phyloP scores from a whole-genome alignment of 2,113 vertebrate genomes.

The Ovibos moschatus region DNA sequence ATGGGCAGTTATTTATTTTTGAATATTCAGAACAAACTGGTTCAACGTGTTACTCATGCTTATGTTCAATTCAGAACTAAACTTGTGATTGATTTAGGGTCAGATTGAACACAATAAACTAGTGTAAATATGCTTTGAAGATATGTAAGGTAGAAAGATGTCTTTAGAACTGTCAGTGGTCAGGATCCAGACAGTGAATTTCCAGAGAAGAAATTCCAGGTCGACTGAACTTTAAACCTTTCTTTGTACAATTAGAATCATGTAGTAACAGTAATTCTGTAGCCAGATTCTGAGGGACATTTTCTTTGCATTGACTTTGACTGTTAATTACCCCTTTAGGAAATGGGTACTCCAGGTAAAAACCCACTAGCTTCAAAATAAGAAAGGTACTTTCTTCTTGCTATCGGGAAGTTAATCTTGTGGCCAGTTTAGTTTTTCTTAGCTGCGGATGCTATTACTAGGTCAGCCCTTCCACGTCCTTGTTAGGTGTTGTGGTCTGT shows the following conservation, averaged over 20 bases:
- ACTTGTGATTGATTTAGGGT: background rate
- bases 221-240: background rate
- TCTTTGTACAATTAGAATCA: background rate
- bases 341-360: background rate
- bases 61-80: background rate
- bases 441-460: background rate
- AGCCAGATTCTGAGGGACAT: background rate
- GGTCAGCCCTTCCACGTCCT: background rate
- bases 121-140: background rate
- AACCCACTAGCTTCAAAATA: background rate
- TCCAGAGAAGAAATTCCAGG: constrained; percentile 1
- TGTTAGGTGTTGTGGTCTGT: background rate
- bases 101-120: background rate
- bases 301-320: background rate
- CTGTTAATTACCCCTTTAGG: background rate
- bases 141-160: background rate
- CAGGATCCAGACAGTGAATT: background rate
- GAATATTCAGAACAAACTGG: background rate
- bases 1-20: background rate
- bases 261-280: background rate
- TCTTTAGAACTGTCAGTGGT: background rate
- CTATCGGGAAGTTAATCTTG: background rate
- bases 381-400: background rate
- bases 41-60: background rate
- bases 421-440: background rate